A percentile compares a stretch with the other conserved stretches of the same genome.
These are phyloP conservation scores for Polymixis flavicincta DNA, from an alignment of 2,888 invertebrate genomes.

Conservation along the genomic window DNA sequence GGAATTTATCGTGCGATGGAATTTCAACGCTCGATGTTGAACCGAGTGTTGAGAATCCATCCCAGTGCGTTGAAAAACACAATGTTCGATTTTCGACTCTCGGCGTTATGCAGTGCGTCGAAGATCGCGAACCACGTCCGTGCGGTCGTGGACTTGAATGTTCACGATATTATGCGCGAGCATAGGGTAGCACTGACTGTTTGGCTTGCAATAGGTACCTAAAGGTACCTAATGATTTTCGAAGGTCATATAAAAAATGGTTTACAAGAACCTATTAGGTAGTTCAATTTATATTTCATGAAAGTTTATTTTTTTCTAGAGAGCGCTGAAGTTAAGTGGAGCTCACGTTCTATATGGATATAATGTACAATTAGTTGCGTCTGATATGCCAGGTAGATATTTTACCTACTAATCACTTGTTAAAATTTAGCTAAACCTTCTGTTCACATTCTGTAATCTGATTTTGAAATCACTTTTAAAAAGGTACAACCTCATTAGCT, in stretches of 20 bases:
- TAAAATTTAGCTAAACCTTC: background rate
- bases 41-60: no score
- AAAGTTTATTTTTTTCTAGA: conserved; percentile 71
- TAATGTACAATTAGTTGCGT: conserved; percentile 86
- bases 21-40: no score
- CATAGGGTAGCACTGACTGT: background rate
- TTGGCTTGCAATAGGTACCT: background rate
- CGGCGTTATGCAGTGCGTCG: no score
- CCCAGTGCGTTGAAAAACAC: no score
- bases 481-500: background rate
- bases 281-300: background rate
- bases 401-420: background rate
- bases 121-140: no score
- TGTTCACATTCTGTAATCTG: background rate
- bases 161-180: background rate
- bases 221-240: background rate
- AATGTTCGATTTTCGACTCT: no score
- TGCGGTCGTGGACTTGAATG: background rate
- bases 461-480: background rate
- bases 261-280: background rate
- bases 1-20: no score
- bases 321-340: conserved; percentile 81
- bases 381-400: conserved; percentile 83
- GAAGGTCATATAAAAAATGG: no score
- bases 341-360: conserved; percentile 81